Percentiles rank a stretch among this genome's conserved stretches.
Conservation (phyloP, 1,140 invertebrate genomes). For the Diorhabda carinulata region DNA sequence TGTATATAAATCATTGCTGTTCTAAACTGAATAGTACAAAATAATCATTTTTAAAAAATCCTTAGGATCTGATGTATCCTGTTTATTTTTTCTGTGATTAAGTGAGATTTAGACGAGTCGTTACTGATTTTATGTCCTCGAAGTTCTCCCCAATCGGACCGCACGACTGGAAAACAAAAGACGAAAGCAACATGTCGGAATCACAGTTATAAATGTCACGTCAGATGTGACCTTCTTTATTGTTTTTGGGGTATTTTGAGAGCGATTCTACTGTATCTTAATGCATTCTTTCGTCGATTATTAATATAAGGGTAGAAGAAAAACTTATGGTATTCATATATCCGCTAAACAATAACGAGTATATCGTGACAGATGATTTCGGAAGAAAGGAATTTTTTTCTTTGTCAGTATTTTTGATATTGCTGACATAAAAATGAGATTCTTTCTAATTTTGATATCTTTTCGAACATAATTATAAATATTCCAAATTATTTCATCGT, state of each 20-base stretch:
- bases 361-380: constrained; percentile 23
- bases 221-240: constrained; percentile 34
- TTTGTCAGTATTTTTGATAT: constrained; percentile 5
- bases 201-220: constrained; percentile 39
- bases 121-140: background rate
- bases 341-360: background rate
- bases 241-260: constrained; percentile 32
- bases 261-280: constrained; percentile 14
- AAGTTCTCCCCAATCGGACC: constrained; percentile 35
- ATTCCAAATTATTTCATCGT: too few relatives aligned
- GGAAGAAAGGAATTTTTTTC: constrained; percentile 23
- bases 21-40: too few relatives aligned
- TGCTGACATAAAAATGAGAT: too few relatives aligned
- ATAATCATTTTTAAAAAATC: too few relatives aligned
- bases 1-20: too few relatives aligned
- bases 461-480: too few relatives aligned
- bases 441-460: too few relatives aligned
- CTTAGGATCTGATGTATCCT: too few relatives aligned
- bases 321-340: constrained; percentile 31
- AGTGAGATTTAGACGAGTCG: background rate
- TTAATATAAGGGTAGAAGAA: constrained; percentile 24
- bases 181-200: constrained; percentile 36
- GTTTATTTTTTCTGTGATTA: too few relatives aligned
- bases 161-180: constrained; percentile 32
- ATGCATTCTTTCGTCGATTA: constrained; percentile 24